phyloP scores from a whole-genome alignment of 2,888 invertebrate species.

The Drosophila yooni region DNA sequence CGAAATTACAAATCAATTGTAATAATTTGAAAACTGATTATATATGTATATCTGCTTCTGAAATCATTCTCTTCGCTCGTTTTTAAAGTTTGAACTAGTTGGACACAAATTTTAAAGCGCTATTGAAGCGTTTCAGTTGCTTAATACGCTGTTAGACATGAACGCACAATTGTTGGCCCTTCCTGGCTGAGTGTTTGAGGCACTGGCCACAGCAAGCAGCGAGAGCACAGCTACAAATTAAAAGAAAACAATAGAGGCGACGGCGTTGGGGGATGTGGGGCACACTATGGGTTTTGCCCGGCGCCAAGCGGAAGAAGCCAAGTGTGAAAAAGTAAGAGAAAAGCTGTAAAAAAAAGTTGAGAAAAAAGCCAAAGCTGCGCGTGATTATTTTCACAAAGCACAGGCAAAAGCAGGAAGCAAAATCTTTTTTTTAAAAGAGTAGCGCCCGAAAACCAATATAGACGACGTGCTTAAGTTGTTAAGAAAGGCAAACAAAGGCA shows the following conservation, averaged over 20 bases:
- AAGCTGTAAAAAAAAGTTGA: conserved; percentile 44
- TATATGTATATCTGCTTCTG: not conserved
- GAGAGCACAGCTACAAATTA: conserved; percentile 63
- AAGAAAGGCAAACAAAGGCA: conserved; percentile 76
- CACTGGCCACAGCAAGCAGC: conserved; percentile 21
- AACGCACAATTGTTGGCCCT: conserved; percentile 24
- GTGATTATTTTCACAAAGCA: conserved; percentile 78
- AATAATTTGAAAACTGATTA: not conserved
- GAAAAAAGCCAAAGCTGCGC: conserved; percentile 65
- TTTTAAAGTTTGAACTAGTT: conserved; percentile 14
- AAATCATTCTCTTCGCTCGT: not conserved
- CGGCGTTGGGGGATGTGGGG: not conserved
- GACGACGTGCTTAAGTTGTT: conserved; percentile 80
- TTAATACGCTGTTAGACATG: conserved; percentile 43
- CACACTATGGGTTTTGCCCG: conserved; percentile 34
- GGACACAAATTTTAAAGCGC: conserved; percentile 1
- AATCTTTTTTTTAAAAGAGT: conserved; percentile 58
- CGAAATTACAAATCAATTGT: not conserved
- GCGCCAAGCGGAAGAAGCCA: conserved; percentile 72
- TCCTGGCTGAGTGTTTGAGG: conserved; percentile 30
- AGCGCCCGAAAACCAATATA: conserved; percentile 76
- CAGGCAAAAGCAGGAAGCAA: conserved; percentile 66
- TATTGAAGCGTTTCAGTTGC: conserved; percentile 21
- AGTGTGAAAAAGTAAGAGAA: conserved; percentile 75
- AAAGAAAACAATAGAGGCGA: conserved; percentile 71